phyloP scores from a whole-genome alignment of 2,113 vertebrate genomes.

The Crotalus helleri region DNA sequence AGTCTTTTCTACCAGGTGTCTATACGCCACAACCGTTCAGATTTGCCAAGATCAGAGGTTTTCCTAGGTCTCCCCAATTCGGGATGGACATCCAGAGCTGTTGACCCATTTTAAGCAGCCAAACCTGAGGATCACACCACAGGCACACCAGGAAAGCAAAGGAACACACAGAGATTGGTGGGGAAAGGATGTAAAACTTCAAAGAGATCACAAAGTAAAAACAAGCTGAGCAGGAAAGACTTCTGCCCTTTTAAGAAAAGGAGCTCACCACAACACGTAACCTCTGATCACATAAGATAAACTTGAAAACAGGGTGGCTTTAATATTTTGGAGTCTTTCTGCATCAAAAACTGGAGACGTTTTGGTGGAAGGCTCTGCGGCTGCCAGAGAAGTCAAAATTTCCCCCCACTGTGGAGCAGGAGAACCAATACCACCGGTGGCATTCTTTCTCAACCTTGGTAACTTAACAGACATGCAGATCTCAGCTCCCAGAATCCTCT shows the following conservation, averaged over 20 bases:
- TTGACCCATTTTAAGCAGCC: conserved; percentile 42
- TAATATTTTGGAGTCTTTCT: not conserved
- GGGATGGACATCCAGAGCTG: not conserved
- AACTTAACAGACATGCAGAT: not conserved
- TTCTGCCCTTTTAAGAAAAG: not conserved
- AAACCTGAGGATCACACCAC: conserved; percentile 55
- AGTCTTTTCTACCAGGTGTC: no score
- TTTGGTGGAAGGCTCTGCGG: not conserved
- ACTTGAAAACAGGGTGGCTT: no score
- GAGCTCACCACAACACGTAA: not conserved
- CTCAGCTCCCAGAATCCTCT: not conserved
- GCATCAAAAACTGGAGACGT: no score
- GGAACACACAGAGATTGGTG: not conserved
- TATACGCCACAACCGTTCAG: not conserved
- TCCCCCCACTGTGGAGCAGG: not conserved
- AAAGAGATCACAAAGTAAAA: not conserved
- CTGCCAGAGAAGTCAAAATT: not conserved
- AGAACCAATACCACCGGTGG: not conserved
- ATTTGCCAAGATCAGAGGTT: not conserved
- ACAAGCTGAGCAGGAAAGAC: conserved; percentile 5
- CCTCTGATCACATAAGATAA: conserved; percentile 2
- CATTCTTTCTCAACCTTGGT: not conserved
- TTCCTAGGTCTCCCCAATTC: not conserved
- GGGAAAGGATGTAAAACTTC: not conserved
- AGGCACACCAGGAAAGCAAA: conserved; percentile 48